Percentiles rank a stretch among this genome's conserved stretches.
Conservation (phyloP, 2,113 vertebrate species). For the Marmota flaviventris region DNA sequence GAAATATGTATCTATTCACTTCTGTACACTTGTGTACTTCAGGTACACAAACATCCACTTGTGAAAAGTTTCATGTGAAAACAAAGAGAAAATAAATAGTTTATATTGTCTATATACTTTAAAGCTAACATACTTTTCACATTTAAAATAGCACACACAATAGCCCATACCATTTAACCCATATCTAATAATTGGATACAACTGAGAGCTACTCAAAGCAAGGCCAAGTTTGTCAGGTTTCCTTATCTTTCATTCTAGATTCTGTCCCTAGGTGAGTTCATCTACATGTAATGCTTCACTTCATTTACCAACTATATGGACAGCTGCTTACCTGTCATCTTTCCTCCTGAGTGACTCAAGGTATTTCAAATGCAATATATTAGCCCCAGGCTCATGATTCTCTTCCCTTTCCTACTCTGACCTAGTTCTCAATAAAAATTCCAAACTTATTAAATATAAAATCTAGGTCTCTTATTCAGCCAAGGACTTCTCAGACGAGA, state of each 20-base stretch:
- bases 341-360: neutral
- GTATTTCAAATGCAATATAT: neutral
- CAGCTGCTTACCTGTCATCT: neutral
- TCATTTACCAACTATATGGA: neutral
- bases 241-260: neutral
- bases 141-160: constrained; percentile 3
- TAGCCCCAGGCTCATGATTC: neutral
- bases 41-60: neutral
- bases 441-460: neutral
- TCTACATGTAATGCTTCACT: neutral
- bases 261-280: neutral
- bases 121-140: constrained; percentile 4
- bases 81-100: neutral
- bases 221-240: neutral
- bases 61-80: constrained; percentile 1
- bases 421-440: neutral
- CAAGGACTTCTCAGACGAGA: neutral
- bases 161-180: neutral
- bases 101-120: neutral
- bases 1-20: neutral
- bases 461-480: neutral
- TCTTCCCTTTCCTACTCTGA: neutral
- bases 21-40: neutral
- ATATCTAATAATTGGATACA: neutral
- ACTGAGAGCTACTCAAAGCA: neutral